Evolutionary conservation across 2,113 vertebrate species (phyloP), one percentile per base, ranked within the genome.

Genomic region (Pterocles gutturalis): DNA sequence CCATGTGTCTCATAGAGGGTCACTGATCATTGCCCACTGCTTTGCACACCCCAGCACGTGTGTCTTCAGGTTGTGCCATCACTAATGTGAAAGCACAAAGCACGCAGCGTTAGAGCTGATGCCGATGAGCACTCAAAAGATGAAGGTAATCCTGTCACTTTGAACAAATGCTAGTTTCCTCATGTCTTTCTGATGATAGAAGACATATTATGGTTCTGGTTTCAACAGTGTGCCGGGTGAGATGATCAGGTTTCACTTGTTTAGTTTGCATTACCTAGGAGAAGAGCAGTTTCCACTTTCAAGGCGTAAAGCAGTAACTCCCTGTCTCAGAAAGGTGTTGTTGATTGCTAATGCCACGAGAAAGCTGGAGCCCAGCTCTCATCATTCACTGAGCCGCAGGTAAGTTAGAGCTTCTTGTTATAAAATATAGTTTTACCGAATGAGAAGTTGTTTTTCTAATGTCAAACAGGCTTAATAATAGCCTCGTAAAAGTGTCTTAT

Each of bases 221-320:
- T 82, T 90, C 95, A 94, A 57, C 89, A 78, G 71, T 70, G 83
- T 91, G 92, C 60, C 83, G 87, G 90, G 95, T 95, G 80, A 90
- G 88, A 51, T 11, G 95, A 96, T 98, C 96, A 83, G 95, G 97
- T 98, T 98, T 96, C 97, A 96, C 90, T 92, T 49, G 33, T 94
- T 97, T 87, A 28, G 83, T 85, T 97, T 94, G n/a, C 21, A 86
- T 96, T 97, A 45, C 97, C 97, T 95, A 96, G 96, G 98, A 98
- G 97, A 98, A 53, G 3, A 91, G 51, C 64, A 54, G 89, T 77
- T 95, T 94, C 85, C 72, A 67, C 96, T 97, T 96, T 53, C 80
- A 78, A 89, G 69, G 75, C 90, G 96, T 89, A 71, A 90, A 81
- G 89, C 81, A 83, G 58, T 46, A 90, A 84, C 70, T 95, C n/a